phyloP scores from a whole-genome alignment of 2,888 invertebrate genomes.

The Phrixothrix hirtus region DNA sequence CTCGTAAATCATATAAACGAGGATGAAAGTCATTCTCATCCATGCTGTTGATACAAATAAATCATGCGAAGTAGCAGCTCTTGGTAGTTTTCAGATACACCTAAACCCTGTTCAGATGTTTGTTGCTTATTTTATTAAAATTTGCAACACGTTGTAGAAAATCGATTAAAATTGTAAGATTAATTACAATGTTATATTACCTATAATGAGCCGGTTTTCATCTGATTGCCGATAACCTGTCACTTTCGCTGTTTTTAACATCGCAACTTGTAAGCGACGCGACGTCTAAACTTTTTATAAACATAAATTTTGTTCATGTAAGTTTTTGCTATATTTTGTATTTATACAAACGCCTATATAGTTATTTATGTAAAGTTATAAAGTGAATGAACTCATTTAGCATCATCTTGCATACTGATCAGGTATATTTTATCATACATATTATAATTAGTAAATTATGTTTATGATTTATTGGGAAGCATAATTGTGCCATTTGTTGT shows the following conservation, averaged over 20 bases:
- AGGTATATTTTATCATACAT: conserved; percentile 14
- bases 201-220: conserved; percentile 18
- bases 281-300: background rate
- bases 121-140: conserved; percentile 23
- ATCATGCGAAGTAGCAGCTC: conserved; percentile 24
- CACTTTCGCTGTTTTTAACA: conserved; percentile 17
- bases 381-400: conserved; percentile 17
- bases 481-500: too few species aligned
- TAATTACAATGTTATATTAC: conserved; percentile 28
- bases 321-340: background rate
- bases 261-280: too few species aligned
- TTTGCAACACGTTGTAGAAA: conserved; percentile 22
- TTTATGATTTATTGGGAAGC: conserved; percentile 16
- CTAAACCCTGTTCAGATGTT: conserved; percentile 21
- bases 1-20: conserved; percentile 35
- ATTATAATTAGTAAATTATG: conserved; percentile 19
- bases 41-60: conserved; percentile 35
- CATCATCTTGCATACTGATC: conserved; percentile 16
- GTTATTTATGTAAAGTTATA: conserved; percentile 15
- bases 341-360: background rate
- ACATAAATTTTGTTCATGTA: background rate
- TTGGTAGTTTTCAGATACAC: conserved; percentile 23
- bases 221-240: conserved; percentile 18
- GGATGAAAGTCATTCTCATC: conserved; percentile 34
- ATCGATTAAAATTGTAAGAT: conserved; percentile 30